Percentiles rank a stretch among this genome's conserved stretches.
These are phyloP conservation scores for Ormyrus thymus DNA, from an alignment of 2,888 invertebrate genomes.

Conservation along the genomic window DNA sequence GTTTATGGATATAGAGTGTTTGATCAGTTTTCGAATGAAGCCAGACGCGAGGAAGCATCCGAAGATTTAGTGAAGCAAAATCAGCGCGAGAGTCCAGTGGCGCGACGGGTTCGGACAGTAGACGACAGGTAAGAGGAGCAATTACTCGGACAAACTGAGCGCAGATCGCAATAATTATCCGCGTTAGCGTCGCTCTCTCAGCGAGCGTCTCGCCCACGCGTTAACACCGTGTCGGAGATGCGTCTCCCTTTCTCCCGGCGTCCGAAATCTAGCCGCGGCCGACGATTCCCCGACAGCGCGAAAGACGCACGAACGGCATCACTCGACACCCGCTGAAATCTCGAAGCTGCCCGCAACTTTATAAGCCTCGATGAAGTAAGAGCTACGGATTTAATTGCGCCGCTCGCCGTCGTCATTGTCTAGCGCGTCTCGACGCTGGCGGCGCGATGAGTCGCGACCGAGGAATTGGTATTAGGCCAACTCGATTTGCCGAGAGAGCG, in stretches of 20 bases:
- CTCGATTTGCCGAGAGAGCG: neutral
- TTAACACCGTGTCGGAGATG: neutral
- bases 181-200: constrained; percentile 61
- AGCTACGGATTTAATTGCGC: constrained; percentile 8
- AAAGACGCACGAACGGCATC: neutral
- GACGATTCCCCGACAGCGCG: neutral
- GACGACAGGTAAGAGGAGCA: constrained; percentile 42
- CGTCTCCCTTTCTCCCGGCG: neutral
- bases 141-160: constrained; percentile 36
- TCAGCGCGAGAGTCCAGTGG: neutral
- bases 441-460: constrained; percentile 10
- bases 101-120: constrained; percentile 12
- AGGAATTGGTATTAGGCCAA: constrained; percentile 41
- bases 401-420: constrained; percentile 10
- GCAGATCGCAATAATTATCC: constrained; percentile 69
- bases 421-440: constrained; percentile 5
- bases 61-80: neutral
- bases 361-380: too few species aligned
- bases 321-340: neutral
- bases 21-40: neutral
- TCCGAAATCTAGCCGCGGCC: neutral
- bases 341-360: neutral
- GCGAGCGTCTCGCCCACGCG: constrained; percentile 56
- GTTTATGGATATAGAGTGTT: too few species aligned
- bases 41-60: neutral